Evolutionary conservation across 1,140 invertebrate genomes (phyloP).

Genomic region (Microplitis demolitor): DNA sequence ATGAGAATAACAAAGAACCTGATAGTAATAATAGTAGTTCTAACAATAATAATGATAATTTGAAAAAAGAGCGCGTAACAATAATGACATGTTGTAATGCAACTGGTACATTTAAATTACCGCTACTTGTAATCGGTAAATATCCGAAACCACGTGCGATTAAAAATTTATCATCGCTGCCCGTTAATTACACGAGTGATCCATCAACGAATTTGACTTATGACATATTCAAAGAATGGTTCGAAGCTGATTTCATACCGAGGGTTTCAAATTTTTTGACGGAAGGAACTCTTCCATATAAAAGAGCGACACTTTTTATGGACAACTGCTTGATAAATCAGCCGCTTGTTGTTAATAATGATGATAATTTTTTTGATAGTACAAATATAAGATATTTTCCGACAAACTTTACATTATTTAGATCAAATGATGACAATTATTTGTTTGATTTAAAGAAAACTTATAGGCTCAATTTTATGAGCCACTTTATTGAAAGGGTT

Average conservation of each 20-base stretch:
- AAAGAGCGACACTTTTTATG: constrained; percentile 30
- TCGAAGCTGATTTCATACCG: constrained; percentile 23
- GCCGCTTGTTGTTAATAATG: not conserved
- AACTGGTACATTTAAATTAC: constrained; percentile 41
- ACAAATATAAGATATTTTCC: constrained; percentile 54
- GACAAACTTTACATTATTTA: constrained; percentile 56
- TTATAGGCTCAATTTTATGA: constrained; percentile 16
- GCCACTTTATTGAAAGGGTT: not conserved
- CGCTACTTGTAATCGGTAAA: constrained; percentile 31
- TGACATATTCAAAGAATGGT: constrained; percentile 26
- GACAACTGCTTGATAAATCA: constrained; percentile 33
- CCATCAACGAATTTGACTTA: constrained; percentile 28
- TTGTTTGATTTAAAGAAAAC: constrained; percentile 35
- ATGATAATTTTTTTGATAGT: constrained; percentile 22
- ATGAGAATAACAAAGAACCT: not conserved
- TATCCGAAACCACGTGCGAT: constrained; percentile 19
- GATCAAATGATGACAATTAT: constrained; percentile 59
- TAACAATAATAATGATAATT: constrained; percentile 39
- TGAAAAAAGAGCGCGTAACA: constrained; percentile 33
- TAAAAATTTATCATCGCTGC: constrained; percentile 9
- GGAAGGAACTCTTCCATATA: constrained; percentile 15
- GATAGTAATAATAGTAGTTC: constrained; percentile 16
- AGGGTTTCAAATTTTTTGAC: constrained; percentile 28
- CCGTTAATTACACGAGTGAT: constrained; percentile 22
- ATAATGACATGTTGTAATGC: constrained; percentile 49